Base-by-base conservation (phyloP, 1,140 invertebrate genomes). In the Brachionus plicatilis region DNA sequence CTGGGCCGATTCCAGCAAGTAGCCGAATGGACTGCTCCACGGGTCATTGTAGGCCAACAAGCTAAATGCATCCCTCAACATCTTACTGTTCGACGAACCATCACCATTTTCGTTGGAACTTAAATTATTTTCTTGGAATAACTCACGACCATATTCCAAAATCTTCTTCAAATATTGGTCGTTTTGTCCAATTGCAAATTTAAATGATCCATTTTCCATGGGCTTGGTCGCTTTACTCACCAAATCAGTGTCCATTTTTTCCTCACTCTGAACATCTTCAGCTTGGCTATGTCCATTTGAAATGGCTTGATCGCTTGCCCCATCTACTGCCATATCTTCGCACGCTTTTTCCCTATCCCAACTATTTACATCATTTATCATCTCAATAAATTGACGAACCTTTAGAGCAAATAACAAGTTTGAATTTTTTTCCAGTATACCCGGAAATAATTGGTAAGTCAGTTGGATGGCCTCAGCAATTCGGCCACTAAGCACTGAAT, bases 31-130 rank as follows among this genome's bases (percentile, higher is more conserved):
- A 90, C 95, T 97, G 87, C 93, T 93, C 95, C 95, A 98, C 8
- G 97, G 97, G 92, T 98, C 97, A 86, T 95, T 94, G 91, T 98
- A 99, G 12, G 97, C 96, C 87, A 99, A 91, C 87, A 99, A 92
- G 92, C 96, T 98, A 91, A 98, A 98, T 87, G 96, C 96, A 91
- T 98, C 94, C 93, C 97, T 91, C 43, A 98, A 91, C 93, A 97
- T 96, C 90, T 96, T 94, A 89, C 96, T 95, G 90, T 96, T 96
- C 56, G 91, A 91, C 88, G 95, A 93, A 90, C 93, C 94, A 86
- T 93, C 93, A 85, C 94, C 94, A 88, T 94, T 93, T 87, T 95
- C 93, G 87, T 93, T 92, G 85, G 93, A 92, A 82, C 98, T 90
- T 84, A 93, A 92, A 90, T 95, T 93, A 88, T 94, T 96, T 92